Evolutionary conservation across 2,888 invertebrate genomes (phyloP).

Genomic region (Drosophila lacicola): DNA sequence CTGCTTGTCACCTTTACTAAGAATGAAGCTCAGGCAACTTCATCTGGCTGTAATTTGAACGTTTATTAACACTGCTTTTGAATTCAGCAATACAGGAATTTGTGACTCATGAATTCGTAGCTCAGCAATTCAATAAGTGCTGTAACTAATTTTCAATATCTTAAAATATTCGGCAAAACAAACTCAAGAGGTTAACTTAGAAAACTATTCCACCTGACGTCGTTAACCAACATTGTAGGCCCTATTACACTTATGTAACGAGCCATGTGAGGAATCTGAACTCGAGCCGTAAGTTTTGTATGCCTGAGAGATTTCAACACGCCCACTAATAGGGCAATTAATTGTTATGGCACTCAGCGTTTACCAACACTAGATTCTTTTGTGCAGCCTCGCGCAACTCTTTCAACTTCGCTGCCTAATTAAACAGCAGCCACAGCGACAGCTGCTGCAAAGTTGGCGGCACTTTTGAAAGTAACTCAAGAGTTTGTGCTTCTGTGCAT

Average conservation of each 20-base stretch:
- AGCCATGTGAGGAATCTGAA: neutral
- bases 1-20: no score
- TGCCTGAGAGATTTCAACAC: neutral
- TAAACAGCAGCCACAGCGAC: slow-evolving; percentile 46
- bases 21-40: no score
- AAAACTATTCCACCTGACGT: neutral
- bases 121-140: no score
- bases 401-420: slow-evolving; percentile 48
- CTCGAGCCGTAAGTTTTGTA: no score
- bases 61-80: neutral
- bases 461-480: slow-evolving; percentile 45
- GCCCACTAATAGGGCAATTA: neutral
- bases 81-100: no score
- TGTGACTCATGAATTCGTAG: no score
- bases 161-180: neutral
- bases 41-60: neutral
- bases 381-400: neutral
- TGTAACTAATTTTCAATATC: no score
- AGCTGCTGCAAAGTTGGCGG: slow-evolving; percentile 52
- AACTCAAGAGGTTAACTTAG: neutral
- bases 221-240: neutral
- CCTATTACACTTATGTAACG: neutral
- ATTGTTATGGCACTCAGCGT: slow-evolving; percentile 2
- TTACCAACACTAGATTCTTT: slow-evolving; percentile 24
- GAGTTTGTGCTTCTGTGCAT: neutral